Percentiles rank a stretch among this genome's conserved stretches.
Conservation (phyloP, 2,888 invertebrate genomes). For the Ophraella communa region DNA sequence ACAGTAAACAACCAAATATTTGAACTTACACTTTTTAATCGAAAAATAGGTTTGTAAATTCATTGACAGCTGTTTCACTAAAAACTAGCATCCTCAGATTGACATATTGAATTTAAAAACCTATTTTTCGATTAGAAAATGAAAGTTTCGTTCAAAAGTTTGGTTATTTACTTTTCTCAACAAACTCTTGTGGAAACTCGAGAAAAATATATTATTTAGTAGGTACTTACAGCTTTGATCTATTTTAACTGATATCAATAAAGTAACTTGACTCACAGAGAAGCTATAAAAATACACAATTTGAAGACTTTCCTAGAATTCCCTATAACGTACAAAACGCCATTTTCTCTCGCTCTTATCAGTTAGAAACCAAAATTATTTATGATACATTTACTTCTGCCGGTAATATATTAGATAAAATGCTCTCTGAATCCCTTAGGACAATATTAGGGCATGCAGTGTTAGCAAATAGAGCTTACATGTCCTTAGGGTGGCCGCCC, state of each 20-base stretch:
- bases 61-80: no score
- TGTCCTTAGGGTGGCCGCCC: constrained; percentile 46
- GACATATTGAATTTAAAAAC: no score
- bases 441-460: constrained; percentile 54
- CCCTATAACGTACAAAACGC: not conserved
- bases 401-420: constrained; percentile 52
- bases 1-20: no score
- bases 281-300: not conserved
- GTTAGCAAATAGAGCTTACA: constrained; percentile 54
- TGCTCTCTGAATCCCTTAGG: constrained; percentile 51
- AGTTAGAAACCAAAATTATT: constrained; percentile 38
- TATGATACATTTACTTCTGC: constrained; percentile 45
- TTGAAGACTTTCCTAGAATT: not conserved
- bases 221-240: no score
- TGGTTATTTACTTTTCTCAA: no score
- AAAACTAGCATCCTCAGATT: no score
- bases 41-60: no score
- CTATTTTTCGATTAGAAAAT: no score
- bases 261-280: not conserved
- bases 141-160: no score
- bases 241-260: not conserved
- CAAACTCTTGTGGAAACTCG: no score
- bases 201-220: no score
- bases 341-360: constrained; percentile 4
- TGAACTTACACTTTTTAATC: no score